Percentiles rank a stretch among this genome's conserved stretches.
Conservation (phyloP, 2,113 vertebrate species). For the Antidorcas marsupialis region DNA sequence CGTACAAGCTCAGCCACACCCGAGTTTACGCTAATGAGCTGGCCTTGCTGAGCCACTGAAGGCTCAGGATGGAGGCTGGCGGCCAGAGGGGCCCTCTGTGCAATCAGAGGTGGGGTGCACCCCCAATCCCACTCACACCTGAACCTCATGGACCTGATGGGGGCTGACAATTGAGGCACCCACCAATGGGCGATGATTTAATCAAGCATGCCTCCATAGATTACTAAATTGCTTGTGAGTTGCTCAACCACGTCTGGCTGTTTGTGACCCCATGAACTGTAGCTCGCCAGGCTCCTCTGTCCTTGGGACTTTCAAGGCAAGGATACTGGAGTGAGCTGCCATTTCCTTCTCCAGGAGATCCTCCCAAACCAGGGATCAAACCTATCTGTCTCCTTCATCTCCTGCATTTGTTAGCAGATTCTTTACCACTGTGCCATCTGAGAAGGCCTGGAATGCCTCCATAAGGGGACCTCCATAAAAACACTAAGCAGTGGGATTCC, state of each 20-base stretch:
- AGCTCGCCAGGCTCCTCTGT: neutral
- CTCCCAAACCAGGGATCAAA: neutral
- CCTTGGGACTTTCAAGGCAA: neutral
- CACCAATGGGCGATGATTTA: fast-evolving
- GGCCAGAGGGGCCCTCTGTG: neutral
- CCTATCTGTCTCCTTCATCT: neutral
- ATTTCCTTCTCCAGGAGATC: neutral
- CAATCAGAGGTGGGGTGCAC: neutral
- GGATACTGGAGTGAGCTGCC: neutral
- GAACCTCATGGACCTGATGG: fast-evolving
- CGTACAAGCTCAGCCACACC: fast-evolving
- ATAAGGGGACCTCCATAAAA: neutral
- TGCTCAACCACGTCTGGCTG: neutral
- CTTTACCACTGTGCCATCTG: neutral
- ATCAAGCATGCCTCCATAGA: fast-evolving
- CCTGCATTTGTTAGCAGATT: neutral
- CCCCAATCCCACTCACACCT: neutral
- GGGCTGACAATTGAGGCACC: neutral
- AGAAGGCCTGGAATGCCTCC: neutral
- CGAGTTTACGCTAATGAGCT: neutral
- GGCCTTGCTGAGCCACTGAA: neutral
- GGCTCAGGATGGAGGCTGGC: neutral
- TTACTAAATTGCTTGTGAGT: fast-evolving
- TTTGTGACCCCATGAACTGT: neutral
- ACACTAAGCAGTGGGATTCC: neutral